phyloP scores from a whole-genome alignment of 2,797 vertebrate species.

The Acridotheres tristis region DNA sequence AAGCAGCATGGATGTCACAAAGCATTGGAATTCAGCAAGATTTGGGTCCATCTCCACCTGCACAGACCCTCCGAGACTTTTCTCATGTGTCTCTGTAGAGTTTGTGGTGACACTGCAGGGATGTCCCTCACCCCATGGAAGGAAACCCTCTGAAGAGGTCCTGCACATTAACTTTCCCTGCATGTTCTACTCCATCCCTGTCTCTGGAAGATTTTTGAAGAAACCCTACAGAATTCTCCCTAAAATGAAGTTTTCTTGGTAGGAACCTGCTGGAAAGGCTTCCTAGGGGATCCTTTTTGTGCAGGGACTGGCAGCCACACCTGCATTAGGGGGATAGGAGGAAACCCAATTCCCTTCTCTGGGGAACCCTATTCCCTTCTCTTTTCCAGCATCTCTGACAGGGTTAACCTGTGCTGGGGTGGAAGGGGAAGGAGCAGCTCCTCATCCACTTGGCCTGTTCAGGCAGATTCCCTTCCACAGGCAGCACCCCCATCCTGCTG shows the following conservation, averaged over 20 bases:
- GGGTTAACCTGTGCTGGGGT: background rate
- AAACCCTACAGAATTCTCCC: background rate
- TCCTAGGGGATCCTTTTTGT: background rate
- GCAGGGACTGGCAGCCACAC: background rate
- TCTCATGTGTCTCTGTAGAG: fast-evolving
- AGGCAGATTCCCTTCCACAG: background rate
- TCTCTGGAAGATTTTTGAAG: background rate
- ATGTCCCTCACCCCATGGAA: too few species aligned
- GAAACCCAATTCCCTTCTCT: background rate
- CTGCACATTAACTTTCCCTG: background rate
- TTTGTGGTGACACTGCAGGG: background rate
- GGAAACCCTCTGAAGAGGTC: background rate
- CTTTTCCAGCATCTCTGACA: background rate
- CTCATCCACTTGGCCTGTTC: fast-evolving
- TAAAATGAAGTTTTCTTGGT: background rate
- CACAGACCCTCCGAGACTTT: background rate
- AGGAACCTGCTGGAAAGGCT: background rate
- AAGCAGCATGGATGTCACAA: background rate
- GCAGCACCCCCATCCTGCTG: fast-evolving
- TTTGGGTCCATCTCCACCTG: background rate
- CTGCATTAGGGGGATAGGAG: background rate
- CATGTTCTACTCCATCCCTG: fast-evolving
- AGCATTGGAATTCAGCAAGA: fast-evolving
- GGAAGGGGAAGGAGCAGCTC: background rate
- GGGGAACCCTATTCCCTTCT: background rate